Evolutionary conservation across 1,140 invertebrate genomes (phyloP).

Genomic region (Wasmannia auropunctata): DNA sequence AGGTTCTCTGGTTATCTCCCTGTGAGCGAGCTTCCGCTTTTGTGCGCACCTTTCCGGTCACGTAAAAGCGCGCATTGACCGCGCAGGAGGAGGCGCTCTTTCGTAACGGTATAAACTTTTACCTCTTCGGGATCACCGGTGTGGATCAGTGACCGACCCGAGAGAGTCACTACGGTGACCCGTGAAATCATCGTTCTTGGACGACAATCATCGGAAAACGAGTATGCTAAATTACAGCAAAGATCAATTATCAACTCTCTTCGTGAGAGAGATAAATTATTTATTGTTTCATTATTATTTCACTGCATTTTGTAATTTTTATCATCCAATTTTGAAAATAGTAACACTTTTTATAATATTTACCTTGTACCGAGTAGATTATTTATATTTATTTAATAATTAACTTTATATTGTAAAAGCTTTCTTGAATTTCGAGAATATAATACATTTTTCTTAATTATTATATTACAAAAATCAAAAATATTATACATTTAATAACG

Average conservation of each 20-base stretch:
- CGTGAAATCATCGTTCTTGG: conserved; percentile 13
- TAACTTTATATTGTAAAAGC: neutral
- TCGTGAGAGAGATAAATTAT: neutral
- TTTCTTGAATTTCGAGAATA: neutral
- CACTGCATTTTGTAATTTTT: neutral
- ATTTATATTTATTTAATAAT: neutral
- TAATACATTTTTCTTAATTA: neutral
- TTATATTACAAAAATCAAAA: conserved; percentile 12
- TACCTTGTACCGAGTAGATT: neutral
- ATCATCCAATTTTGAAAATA: neutral
- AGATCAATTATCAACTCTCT: neutral
- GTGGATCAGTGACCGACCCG: conserved; percentile 67
- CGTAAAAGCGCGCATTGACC: conserved; percentile 39
- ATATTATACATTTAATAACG: neutral
- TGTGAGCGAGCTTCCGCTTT: conserved; percentile 37
- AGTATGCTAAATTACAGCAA: neutral
- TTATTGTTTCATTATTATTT: no score
- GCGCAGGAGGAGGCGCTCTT: conserved; percentile 34
- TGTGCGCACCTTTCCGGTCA: conserved; percentile 25
- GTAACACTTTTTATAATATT: neutral
- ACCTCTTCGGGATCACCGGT: conserved; percentile 50
- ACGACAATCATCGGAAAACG: neutral
- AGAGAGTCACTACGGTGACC: conserved; percentile 34
- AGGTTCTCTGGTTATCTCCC: neutral
- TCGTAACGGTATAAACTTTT: conserved; percentile 68